Percentiles rank a stretch among this genome's conserved stretches.
Evolutionary conservation across 2,888 invertebrate species (phyloP).

Genomic region (Sphaeridia pumilis): DNA sequence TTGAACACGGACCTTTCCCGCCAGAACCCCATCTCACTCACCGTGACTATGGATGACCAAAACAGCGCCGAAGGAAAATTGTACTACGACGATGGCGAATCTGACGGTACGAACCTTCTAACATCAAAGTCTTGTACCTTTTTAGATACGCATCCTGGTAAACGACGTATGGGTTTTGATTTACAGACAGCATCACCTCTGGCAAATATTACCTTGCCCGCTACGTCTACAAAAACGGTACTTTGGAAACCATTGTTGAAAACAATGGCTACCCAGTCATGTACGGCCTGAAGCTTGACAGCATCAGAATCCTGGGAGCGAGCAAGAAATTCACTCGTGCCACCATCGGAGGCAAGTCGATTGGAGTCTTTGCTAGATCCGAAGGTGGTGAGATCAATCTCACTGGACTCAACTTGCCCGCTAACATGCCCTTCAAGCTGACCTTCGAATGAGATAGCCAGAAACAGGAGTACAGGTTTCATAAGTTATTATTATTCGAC

Average conservation of each 20-base stretch:
- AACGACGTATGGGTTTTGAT: background rate
- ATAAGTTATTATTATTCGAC: background rate
- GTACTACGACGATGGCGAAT: constrained; percentile 72
- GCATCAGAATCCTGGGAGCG: constrained; percentile 26
- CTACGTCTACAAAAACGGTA: constrained; percentile 11
- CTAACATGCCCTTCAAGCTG: constrained; percentile 16
- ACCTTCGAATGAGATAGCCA: constrained; percentile 10
- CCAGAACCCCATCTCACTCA: constrained; percentile 52
- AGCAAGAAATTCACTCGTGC: constrained; percentile 12
- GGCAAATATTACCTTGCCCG: constrained; percentile 24
- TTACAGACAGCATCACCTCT: constrained; percentile 24
- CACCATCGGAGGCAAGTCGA: constrained; percentile 20
- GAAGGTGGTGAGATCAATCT: constrained; percentile 27
- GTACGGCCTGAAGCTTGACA: constrained; percentile 13
- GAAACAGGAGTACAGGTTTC: too few species aligned
- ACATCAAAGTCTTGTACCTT: background rate
- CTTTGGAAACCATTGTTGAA: constrained; percentile 11
- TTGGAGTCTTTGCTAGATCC: constrained; percentile 15
- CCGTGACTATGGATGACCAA: constrained; percentile 48
- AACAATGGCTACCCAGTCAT: constrained; percentile 26
- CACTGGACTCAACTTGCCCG: constrained; percentile 15
- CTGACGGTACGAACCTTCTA: constrained; percentile 45
- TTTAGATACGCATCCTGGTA: too few species aligned
- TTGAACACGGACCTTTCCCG: constrained; percentile 49
- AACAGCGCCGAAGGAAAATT: constrained; percentile 51